These are phyloP conservation scores for Chrysina gloriosa DNA, from an alignment of 2,888 invertebrate species.

Conservation along the genomic window DNA sequence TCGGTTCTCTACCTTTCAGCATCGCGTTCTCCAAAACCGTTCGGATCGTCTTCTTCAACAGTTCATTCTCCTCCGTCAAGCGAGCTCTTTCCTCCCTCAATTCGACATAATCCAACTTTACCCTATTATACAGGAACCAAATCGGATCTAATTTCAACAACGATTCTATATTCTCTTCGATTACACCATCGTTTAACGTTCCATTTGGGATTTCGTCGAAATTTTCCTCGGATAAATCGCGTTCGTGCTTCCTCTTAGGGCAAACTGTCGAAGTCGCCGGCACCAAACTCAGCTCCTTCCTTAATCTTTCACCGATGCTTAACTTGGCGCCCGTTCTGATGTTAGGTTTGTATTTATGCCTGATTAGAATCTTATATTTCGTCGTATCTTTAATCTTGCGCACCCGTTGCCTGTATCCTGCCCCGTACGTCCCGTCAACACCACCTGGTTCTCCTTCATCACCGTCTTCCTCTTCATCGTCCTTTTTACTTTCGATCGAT, in stretches of 20 bases:
- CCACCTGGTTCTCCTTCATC: neutral
- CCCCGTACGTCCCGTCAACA: neutral
- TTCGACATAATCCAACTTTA: slow-evolving; percentile 58
- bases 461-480: slow-evolving; percentile 31
- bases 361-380: slow-evolving; percentile 40
- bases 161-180: slow-evolving; percentile 51
- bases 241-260: slow-evolving; percentile 5
- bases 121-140: slow-evolving; percentile 68
- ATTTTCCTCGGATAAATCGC: neutral
- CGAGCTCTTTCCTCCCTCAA: slow-evolving; percentile 65
- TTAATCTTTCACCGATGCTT: slow-evolving; percentile 24
- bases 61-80: slow-evolving; percentile 66
- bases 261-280: neutral
- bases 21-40: slow-evolving; percentile 60
- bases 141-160: slow-evolving; percentile 64
- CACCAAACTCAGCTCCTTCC: slow-evolving; percentile 25
- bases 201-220: neutral
- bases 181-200: neutral
- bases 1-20: slow-evolving; percentile 44
- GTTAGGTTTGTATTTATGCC: slow-evolving; percentile 26
- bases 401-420: neutral
- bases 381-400: neutral
- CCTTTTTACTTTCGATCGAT: slow-evolving; percentile 39
- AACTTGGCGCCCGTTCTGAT: slow-evolving; percentile 7
- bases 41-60: slow-evolving; percentile 60